Percentiles rank a stretch among this genome's conserved stretches.
Conservation (phyloP, 1,140 invertebrate genomes). For the Pissodes strobi region DNA sequence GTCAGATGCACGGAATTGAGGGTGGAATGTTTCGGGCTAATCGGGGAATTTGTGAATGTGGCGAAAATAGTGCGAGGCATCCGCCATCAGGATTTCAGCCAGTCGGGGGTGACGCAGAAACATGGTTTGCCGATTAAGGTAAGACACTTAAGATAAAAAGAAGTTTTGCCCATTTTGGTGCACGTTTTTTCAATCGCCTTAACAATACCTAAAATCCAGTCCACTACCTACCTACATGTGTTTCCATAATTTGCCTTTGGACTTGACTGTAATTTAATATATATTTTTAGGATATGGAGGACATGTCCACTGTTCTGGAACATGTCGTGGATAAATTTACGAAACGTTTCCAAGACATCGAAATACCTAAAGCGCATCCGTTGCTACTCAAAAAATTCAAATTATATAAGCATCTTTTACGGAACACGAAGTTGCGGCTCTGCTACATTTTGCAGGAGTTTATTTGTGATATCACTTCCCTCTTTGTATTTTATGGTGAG, state of each 20-base stretch:
- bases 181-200: too few species aligned
- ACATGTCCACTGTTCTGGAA: conserved; percentile 33
- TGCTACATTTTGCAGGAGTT: conserved; percentile 49
- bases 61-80: not conserved
- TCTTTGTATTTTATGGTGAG: conserved; percentile 50
- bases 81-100: too few species aligned
- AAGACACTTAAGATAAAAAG: too few species aligned
- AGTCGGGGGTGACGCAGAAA: conserved; percentile 11
- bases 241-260: too few species aligned
- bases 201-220: too few species aligned
- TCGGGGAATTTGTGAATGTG: conserved; percentile 25
- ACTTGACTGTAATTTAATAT: too few species aligned
- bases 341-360: conserved; percentile 31
- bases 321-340: conserved; percentile 30
- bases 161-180: too few species aligned
- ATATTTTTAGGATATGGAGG: conserved; percentile 38
- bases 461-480: conserved; percentile 44
- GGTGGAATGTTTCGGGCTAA: conserved; percentile 34
- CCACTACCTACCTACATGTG: too few species aligned
- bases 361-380: conserved; percentile 1
- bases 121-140: conserved; percentile 33
- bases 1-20: conserved; percentile 43
- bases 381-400: conserved; percentile 38
- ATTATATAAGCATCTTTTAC: conserved; percentile 43
- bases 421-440: conserved; percentile 50